Evolutionary conservation across 2,888 invertebrate genomes (phyloP).

Genomic region (Phyto melanocephala): DNA sequence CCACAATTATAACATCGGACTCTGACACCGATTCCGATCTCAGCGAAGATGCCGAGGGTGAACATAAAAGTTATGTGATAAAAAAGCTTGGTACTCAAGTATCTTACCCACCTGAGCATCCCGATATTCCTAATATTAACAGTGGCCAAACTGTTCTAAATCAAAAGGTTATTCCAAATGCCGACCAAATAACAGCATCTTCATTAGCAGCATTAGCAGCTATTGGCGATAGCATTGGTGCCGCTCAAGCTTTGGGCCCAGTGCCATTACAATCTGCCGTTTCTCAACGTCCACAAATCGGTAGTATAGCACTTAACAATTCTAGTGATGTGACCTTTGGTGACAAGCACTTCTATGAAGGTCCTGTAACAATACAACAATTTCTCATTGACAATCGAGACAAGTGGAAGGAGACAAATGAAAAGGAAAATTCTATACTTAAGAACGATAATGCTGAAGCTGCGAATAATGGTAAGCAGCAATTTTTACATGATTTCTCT

Average conservation of each 20-base stretch:
- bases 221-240: constrained; percentile 40
- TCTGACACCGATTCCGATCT: constrained; percentile 74
- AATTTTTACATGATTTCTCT: not conserved
- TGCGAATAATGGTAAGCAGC: constrained; percentile 66
- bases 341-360: constrained; percentile 87
- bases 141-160: constrained; percentile 72
- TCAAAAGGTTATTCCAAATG: constrained; percentile 68
- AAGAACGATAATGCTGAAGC: constrained; percentile 50
- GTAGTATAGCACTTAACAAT: constrained; percentile 83
- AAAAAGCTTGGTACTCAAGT: constrained; percentile 76
- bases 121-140: constrained; percentile 71
- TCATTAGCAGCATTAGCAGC: constrained; percentile 22
- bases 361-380: constrained; percentile 88
- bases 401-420: constrained; percentile 71
- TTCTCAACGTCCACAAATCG: constrained; percentile 79
- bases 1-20: constrained; percentile 71
- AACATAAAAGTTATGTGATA: constrained; percentile 72
- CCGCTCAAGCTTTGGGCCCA: constrained; percentile 29
- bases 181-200: not conserved
- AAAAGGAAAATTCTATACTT: constrained; percentile 73
- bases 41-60: constrained; percentile 69
- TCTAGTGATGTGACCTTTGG: constrained; percentile 88
- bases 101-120: constrained; percentile 69
- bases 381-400: constrained; percentile 81
- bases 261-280: constrained; percentile 21